phyloP scores from a whole-genome alignment of 2,113 vertebrate genomes.

The Seriola rivoliana region DNA sequence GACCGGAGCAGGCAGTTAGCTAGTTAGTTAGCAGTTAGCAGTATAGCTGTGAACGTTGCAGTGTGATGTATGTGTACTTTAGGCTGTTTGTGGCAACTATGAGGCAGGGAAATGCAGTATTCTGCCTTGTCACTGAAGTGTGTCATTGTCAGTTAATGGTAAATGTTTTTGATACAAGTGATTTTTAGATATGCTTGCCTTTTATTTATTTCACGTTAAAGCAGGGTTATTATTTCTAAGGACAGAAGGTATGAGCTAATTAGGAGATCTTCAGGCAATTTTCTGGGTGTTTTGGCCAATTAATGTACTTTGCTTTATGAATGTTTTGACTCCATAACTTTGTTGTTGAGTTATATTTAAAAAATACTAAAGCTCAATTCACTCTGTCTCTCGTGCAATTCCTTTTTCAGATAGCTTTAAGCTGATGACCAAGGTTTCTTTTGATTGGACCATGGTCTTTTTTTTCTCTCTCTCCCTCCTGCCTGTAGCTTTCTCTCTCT shows the following conservation, averaged over 20 bases:
- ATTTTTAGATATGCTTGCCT: too few relatives aligned
- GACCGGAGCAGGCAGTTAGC: too few relatives aligned
- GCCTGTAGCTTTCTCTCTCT: slow-evolving; percentile 2
- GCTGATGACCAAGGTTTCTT: not conserved
- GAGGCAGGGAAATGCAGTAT: too few relatives aligned
- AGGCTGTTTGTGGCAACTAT: too few relatives aligned
- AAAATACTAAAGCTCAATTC: not conserved
- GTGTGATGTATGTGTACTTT: too few relatives aligned
- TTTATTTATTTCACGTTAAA: not conserved
- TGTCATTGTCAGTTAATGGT: too few relatives aligned
- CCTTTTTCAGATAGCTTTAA: not conserved
- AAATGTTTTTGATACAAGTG: too few relatives aligned
- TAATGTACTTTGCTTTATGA: not conserved
- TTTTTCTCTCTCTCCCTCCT: not conserved
- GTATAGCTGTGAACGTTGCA: too few relatives aligned
- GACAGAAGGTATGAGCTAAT: not conserved
- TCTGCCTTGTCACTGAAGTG: too few relatives aligned
- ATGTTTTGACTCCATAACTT: not conserved
- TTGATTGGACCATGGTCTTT: not conserved
- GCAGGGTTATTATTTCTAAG: not conserved
- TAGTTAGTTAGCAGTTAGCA: too few relatives aligned
- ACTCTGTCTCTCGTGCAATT: not conserved
- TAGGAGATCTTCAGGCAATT: not conserved
- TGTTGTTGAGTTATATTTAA: not conserved
- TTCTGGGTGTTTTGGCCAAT: slow-evolving; percentile 7